Conservation (phyloP, 2,797 vertebrate species). For the Eospalax fontanierii region DNA sequence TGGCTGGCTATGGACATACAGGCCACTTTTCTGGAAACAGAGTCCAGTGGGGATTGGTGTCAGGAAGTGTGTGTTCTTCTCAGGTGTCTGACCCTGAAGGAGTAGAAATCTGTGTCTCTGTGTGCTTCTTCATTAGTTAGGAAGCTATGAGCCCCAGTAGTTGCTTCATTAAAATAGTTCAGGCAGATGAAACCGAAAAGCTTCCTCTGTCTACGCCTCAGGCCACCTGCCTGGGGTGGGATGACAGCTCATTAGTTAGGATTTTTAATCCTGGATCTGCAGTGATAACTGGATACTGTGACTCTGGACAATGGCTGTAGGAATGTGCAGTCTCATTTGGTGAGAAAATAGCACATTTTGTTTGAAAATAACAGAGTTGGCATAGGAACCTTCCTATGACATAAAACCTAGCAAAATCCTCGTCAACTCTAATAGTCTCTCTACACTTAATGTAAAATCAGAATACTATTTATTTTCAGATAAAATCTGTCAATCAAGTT, state of each 20-base stretch:
- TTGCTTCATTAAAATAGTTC: background rate
- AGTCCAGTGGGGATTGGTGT: background rate
- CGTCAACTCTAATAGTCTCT: background rate
- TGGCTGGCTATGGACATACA: background rate
- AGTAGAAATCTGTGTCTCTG: background rate
- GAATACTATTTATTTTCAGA: constrained; percentile 53
- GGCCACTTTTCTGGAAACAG: background rate
- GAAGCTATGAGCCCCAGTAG: background rate
- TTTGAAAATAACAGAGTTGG: constrained; percentile 39
- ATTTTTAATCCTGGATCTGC: background rate
- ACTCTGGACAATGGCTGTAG: background rate
- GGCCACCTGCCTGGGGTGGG: background rate
- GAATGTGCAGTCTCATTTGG: background rate
- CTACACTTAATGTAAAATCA: background rate
- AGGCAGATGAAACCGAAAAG: background rate
- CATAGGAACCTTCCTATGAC: background rate
- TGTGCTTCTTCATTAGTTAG: background rate
- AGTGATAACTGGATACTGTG: background rate
- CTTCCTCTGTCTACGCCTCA: background rate
- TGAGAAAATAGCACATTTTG: background rate
- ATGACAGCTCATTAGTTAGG: constrained; percentile 5
- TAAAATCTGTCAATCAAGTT: constrained; percentile 3
- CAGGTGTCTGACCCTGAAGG: background rate
- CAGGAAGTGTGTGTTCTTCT: background rate
- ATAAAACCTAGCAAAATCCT: constrained; percentile 12